A percentile compares a stretch with the other conserved stretches of the same genome.
Evolutionary conservation across 2,797 vertebrate species (phyloP).

Genomic region (Lacerta agilis): DNA sequence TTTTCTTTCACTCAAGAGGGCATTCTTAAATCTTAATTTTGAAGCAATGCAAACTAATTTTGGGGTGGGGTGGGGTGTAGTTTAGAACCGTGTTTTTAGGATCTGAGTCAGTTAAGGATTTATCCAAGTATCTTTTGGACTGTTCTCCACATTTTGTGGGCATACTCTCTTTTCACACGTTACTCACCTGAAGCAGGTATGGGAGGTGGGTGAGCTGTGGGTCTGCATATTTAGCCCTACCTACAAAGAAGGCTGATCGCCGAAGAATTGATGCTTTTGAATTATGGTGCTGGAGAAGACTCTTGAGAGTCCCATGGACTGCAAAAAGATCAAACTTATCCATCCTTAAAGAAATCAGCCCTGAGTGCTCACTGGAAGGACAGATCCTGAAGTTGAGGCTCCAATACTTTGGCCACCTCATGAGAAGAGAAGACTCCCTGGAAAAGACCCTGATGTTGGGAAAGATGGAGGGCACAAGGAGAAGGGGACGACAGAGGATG

Average conservation of each 20-base stretch:
- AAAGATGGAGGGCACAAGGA: no score
- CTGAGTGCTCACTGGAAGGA: no score
- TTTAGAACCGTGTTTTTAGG: background rate
- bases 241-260: background rate
- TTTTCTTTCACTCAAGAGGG: background rate
- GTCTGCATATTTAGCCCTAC: background rate
- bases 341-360: no score
- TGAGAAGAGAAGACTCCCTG: no score
- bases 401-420: no score
- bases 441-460: no score
- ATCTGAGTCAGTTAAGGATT: background rate
- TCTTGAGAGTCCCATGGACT: no score
- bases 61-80: background rate
- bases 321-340: no score
- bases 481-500: no score
- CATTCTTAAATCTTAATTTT: background rate
- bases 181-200: background rate
- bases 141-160: background rate
- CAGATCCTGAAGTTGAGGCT: no score
- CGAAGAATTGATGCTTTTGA: no score
- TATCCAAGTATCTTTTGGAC: background rate
- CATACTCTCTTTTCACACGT: background rate
- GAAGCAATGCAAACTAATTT: background rate
- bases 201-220: background rate
- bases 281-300: no score